These are phyloP conservation scores for Etheostoma perlongum DNA, from an alignment of 2,797 vertebrate genomes.

Conservation along the genomic window DNA sequence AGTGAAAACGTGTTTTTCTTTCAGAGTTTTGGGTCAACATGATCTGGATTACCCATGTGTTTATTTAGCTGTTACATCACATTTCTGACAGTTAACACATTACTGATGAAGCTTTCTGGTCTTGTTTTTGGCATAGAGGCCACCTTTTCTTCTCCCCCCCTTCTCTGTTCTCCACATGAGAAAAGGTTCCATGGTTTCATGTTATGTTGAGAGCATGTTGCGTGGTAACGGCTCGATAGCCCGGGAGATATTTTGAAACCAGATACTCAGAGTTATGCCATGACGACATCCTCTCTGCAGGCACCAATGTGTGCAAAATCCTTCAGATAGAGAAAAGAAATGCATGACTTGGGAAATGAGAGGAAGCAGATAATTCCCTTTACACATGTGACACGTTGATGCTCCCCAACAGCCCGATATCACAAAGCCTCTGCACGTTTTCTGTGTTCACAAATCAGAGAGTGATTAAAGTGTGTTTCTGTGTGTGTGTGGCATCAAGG, in stretches of 20 bases:
- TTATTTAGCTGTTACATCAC: slow-evolving; percentile 48
- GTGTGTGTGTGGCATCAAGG: slow-evolving; percentile 9
- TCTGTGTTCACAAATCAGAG: slow-evolving; percentile 20
- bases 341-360: slow-evolving; percentile 34
- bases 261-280: slow-evolving; percentile 60
- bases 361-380: slow-evolving; percentile 59
- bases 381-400: slow-evolving; percentile 32
- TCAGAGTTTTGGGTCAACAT: background rate
- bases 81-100: slow-evolving; percentile 43
- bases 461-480: slow-evolving; percentile 22
- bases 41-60: slow-evolving; percentile 20
- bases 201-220: slow-evolving; percentile 72
- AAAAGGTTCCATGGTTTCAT: slow-evolving; percentile 58
- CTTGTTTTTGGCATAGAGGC: slow-evolving; percentile 35
- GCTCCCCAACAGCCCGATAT: slow-evolving; percentile 16
- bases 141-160: slow-evolving; percentile 14
- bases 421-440: slow-evolving; percentile 11
- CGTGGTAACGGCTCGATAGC: slow-evolving; percentile 68
- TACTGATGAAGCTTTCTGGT: slow-evolving; percentile 33
- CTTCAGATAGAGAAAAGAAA: slow-evolving; percentile 42
- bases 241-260: slow-evolving; percentile 74
- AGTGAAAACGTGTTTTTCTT: slow-evolving; percentile 12
- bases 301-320: slow-evolving; percentile 45
- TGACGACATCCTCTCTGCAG: slow-evolving; percentile 59
- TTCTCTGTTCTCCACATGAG: slow-evolving; percentile 28